Base-by-base conservation (phyloP, 1,140 invertebrate genomes). In the Rhyzopertha dominica region DNA sequence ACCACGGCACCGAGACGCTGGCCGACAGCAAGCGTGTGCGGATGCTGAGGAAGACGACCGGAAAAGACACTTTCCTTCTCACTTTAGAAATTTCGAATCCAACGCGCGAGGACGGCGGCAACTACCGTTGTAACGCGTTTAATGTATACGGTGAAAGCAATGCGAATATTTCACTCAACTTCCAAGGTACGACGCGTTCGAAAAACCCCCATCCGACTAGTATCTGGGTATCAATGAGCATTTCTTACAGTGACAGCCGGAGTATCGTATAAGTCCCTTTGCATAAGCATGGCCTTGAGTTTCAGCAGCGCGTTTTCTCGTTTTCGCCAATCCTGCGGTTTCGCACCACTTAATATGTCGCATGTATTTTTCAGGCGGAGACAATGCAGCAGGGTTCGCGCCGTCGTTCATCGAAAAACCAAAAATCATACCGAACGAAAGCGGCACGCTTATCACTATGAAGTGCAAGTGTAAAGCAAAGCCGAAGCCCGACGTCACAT, bases 141-240 rank as follows among this genome's bases (percentile, higher is more conserved):
- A 99, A 99, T 81, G 83, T 87, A 68, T 87, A 87, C 69, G 96
- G 96, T 69, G 95, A 99, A 79, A 96, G 92, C 72, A 99, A 98
- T 79, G 96, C 96, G 55, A 99, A 98, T 77, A 98, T 99, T 75
- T 91, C 94, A 56, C 84, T 99, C 56, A 99, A 99, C 72, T 97
- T 98, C 78, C 90, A 95, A 90, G 92, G 91, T 93, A 90, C 77
- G 72, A 71, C 47, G 49, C 40, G 47, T 44, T 31, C 41, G 49
- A 30, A 39, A 45, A 34, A 10, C 8, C 12, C n/a, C n/a, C n/a
- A n/a, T n/a, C n/a, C n/a, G n/a, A n/a, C n/a, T n/a, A n/a, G n/a
- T n/a, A n/a, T n/a, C n/a, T n/a, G n/a, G n/a, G n/a, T n/a, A n/a
- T n/a, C n/a, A n/a, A n/a, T n/a, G n/a, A n/a, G n/a, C n/a, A n/a